Evolutionary conservation across 2,888 invertebrate species (phyloP).

Genomic region (Cactoblastis cactorum): DNA sequence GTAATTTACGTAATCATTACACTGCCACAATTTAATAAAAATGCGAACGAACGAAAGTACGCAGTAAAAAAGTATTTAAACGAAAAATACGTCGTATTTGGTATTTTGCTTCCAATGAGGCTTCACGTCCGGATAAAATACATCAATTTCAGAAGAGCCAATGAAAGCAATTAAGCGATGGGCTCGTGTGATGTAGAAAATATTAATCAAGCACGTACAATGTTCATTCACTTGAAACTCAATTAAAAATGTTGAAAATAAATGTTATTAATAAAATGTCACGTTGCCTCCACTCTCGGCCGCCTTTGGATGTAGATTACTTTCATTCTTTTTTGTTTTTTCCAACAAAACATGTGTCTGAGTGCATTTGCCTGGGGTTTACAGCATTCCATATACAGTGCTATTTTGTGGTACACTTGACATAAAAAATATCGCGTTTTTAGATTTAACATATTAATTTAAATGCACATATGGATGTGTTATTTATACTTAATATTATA

Average conservation of each 20-base stretch:
- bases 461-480: no score
- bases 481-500: no score
- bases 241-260: not conserved
- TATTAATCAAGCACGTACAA: not conserved
- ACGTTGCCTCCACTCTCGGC: not conserved
- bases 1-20: not conserved
- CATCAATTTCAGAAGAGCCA: constrained; percentile 1
- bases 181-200: constrained; percentile 2
- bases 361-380: no score
- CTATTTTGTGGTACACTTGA: no score
- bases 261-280: not conserved
- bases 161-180: not conserved
- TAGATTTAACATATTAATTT: no score
- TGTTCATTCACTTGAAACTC: not conserved
- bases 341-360: no score
- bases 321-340: no score
- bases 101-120: not conserved
- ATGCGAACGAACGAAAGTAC: not conserved
- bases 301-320: no score
- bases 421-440: no score
- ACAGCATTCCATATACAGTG: no score
- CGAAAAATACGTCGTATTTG: not conserved
- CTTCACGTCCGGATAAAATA: not conserved
- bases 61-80: no score
- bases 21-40: not conserved